Conservation (phyloP, 2,797 vertebrate genomes). For the Phoeniculus purpureus region DNA sequence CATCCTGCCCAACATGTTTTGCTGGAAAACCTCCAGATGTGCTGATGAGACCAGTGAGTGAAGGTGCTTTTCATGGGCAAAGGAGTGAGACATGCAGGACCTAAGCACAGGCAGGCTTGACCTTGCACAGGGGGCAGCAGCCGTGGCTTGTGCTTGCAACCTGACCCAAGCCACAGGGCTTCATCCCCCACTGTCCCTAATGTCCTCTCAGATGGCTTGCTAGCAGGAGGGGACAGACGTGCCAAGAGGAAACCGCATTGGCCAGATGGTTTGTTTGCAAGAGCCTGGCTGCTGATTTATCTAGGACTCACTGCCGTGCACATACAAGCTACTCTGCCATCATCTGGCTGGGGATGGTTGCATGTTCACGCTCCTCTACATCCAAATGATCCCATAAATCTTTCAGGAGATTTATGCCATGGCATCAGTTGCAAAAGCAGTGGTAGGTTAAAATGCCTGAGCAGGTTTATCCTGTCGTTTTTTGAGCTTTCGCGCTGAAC, state of each 20-base stretch:
- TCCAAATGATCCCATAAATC: conserved; percentile 76
- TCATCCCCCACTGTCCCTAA: conserved; percentile 47
- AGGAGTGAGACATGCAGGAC: not conserved
- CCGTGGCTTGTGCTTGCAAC: conserved; percentile 50
- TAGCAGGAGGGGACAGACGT: conserved; percentile 54
- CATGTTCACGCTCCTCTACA: not conserved
- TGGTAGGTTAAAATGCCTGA: conserved; percentile 55
- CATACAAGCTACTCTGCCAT: conserved; percentile 4
- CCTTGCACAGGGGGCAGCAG: conserved; percentile 50
- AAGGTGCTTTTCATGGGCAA: conserved; percentile 36
- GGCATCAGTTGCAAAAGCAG: conserved; percentile 39
- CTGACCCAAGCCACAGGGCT: conserved; percentile 50
- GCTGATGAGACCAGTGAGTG: conserved; percentile 24
- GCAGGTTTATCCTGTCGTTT: conserved; percentile 26
- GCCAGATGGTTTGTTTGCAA: conserved; percentile 75
- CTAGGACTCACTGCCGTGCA: conserved; percentile 36
- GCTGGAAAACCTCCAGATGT: conserved; percentile 48
- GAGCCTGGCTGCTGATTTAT: conserved; percentile 70
- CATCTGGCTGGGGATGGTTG: conserved; percentile 21
- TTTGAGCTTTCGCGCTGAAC: conserved; percentile 45
- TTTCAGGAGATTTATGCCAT: conserved; percentile 46
- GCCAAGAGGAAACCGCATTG: conserved; percentile 56
- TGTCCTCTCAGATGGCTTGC: conserved; percentile 71
- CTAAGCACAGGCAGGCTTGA: conserved; percentile 41
- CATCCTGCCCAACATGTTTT: not conserved